Evolutionary conservation across 1,140 invertebrate species (phyloP).

Genomic region (Micrasema longulum): DNA sequence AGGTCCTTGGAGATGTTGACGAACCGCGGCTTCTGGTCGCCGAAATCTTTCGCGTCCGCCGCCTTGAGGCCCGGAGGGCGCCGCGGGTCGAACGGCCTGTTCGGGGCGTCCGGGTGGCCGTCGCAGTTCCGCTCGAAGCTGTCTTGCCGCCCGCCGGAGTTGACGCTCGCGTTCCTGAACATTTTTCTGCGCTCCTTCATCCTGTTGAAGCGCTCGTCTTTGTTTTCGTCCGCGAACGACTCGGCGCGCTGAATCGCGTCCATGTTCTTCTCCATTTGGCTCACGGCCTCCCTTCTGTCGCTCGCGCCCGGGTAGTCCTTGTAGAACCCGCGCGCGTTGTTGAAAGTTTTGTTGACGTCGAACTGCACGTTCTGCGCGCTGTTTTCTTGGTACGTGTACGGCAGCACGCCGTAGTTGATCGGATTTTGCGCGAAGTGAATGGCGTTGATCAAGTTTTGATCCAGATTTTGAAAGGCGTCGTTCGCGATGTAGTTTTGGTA

Average conservation of each 20-base stretch:
- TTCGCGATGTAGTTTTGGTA: slow-evolving; percentile 11
- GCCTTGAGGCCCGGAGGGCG: neutral
- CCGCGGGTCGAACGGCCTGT: neutral
- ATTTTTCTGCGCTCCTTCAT: slow-evolving; percentile 18
- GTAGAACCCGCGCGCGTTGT: no score
- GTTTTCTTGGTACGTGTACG: neutral
- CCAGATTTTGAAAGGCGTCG: slow-evolving; percentile 28
- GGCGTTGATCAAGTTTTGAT: slow-evolving; percentile 21
- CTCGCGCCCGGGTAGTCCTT: slow-evolving; percentile 9
- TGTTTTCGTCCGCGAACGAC: neutral
- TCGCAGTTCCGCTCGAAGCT: slow-evolving; percentile 19
- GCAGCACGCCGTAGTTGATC: slow-evolving; percentile 1
- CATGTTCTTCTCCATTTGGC: slow-evolving; percentile 34
- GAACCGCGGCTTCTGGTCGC: slow-evolving; percentile 3
- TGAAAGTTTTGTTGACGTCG: neutral
- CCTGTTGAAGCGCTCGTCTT: slow-evolving; percentile 13
- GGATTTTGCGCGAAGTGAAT: slow-evolving; percentile 35
- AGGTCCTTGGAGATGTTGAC: slow-evolving; percentile 16
- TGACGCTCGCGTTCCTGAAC: slow-evolving; percentile 14
- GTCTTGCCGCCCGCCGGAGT: slow-evolving; percentile 15
- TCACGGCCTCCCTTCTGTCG: slow-evolving; percentile 8
- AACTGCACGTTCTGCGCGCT: slow-evolving; percentile 10
- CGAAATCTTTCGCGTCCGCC: neutral
- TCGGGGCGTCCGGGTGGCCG: neutral
- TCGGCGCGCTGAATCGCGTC: slow-evolving; percentile 14